A percentile compares a stretch with the other conserved stretches of the same genome.
Evolutionary conservation across 2,888 invertebrate species (phyloP).

Genomic region (Tridacna crocea): DNA sequence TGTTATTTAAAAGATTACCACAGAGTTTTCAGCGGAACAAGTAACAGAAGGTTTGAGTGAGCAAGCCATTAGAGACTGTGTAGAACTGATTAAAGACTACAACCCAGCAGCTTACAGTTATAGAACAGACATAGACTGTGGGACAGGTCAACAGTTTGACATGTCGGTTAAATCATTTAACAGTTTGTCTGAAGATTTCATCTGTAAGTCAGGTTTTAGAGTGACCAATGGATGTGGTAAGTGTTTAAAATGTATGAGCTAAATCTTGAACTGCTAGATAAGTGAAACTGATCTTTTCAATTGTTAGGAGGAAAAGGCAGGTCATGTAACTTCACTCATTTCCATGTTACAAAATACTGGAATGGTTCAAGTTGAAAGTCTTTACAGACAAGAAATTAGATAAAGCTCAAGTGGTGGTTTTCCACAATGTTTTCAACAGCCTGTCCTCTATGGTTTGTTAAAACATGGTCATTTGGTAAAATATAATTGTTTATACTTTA

Average conservation of each 20-base stretch:
- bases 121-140: background rate
- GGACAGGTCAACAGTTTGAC: background rate
- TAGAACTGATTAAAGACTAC: background rate
- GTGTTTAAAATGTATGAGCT: background rate
- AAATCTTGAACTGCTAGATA: too few species aligned
- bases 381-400: too few species aligned
- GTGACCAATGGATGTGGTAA: slow-evolving; percentile 5
- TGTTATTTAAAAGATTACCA: background rate
- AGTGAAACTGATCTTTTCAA: too few species aligned
- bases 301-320: too few species aligned
- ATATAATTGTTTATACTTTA: too few species aligned
- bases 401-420: too few species aligned
- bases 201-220: slow-evolving; percentile 4
- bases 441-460: too few species aligned
- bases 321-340: too few species aligned
- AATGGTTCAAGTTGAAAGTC: too few species aligned
- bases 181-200: background rate
- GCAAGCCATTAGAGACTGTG: background rate
- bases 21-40: background rate
- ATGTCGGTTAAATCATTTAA: background rate
- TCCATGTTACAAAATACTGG: too few species aligned
- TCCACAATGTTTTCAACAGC: too few species aligned
- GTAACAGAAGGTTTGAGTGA: background rate
- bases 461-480: too few species aligned
- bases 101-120: background rate